These are phyloP conservation scores for Malurus leucopterus DNA, from an alignment of 2,797 vertebrate species.

Conservation along the genomic window DNA sequence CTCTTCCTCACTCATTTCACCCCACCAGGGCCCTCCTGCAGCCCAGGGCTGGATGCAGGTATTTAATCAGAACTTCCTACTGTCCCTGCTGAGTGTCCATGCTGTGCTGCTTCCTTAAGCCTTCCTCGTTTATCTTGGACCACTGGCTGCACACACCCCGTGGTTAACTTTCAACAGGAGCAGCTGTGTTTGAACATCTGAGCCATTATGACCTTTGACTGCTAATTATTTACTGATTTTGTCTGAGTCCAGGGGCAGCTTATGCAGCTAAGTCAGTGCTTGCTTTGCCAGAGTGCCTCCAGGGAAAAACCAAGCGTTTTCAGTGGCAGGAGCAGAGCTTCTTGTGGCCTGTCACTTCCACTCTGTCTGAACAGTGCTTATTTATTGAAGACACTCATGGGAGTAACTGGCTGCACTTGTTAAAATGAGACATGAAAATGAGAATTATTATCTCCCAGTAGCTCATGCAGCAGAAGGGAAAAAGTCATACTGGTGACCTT, in stretches of 20 bases:
- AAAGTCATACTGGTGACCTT: background rate
- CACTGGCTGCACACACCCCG: background rate
- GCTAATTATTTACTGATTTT: constrained; percentile 10
- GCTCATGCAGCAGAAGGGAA: background rate
- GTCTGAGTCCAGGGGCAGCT: background rate
- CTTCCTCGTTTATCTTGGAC: background rate
- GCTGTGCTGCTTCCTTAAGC: background rate
- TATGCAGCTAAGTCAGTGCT: background rate
- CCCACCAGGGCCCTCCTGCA: background rate
- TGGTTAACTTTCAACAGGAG: constrained; percentile 13
- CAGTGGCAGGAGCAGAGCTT: background rate
- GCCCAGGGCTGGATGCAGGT: background rate
- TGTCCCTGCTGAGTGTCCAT: background rate
- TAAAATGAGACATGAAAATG: background rate
- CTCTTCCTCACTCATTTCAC: background rate
- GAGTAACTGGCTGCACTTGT: background rate
- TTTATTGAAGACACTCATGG: background rate
- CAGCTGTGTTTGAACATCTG: background rate
- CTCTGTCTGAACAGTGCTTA: background rate
- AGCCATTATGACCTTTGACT: background rate
- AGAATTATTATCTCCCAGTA: background rate
- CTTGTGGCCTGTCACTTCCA: background rate
- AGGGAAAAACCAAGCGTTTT: background rate
- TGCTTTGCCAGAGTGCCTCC: background rate
- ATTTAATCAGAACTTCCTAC: background rate